Percentiles rank a stretch among this genome's conserved stretches.
Evolutionary conservation across 2,888 invertebrate genomes (phyloP).

Genomic region (Tinea pellionella): DNA sequence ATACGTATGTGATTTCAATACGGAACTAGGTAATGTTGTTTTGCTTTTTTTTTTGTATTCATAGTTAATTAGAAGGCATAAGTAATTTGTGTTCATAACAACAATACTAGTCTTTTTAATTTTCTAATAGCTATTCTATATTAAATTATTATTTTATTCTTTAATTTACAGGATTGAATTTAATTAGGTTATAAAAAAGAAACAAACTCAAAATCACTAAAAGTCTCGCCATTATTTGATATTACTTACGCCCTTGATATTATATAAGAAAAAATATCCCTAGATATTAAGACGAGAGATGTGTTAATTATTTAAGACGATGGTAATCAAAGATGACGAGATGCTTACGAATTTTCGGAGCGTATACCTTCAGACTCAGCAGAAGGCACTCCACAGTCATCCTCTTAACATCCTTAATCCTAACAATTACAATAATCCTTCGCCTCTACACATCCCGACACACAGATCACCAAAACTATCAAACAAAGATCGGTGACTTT

Average conservation of each 20-base stretch:
- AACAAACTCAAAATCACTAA: not conserved
- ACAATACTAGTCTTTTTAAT: too few species aligned
- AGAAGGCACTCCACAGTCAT: conserved; percentile 49
- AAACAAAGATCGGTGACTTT: conserved; percentile 43
- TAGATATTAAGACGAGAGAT: not conserved
- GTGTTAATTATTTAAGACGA: conserved; percentile 18
- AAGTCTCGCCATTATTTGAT: not conserved
- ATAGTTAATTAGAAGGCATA: too few species aligned
- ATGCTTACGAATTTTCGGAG: conserved; percentile 53
- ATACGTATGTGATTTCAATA: not conserved
- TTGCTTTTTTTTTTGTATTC: not conserved
- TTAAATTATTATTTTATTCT: too few species aligned
- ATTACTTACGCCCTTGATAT: too few species aligned
- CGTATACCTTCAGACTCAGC: conserved; percentile 51
- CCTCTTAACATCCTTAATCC: conserved; percentile 38
- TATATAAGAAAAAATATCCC: not conserved
- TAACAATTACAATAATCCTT: conserved; percentile 40
- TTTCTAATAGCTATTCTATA: too few species aligned
- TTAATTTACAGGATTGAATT: not conserved
- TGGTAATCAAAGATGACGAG: conserved; percentile 49
- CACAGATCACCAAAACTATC: conserved; percentile 27
- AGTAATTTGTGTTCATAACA: too few species aligned
- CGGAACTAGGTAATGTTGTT: not conserved
- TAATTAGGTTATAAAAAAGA: not conserved
- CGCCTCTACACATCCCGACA: conserved; percentile 47